Base-by-base conservation (phyloP, 2,113 vertebrate species). In the Cepphus grylle region DNA sequence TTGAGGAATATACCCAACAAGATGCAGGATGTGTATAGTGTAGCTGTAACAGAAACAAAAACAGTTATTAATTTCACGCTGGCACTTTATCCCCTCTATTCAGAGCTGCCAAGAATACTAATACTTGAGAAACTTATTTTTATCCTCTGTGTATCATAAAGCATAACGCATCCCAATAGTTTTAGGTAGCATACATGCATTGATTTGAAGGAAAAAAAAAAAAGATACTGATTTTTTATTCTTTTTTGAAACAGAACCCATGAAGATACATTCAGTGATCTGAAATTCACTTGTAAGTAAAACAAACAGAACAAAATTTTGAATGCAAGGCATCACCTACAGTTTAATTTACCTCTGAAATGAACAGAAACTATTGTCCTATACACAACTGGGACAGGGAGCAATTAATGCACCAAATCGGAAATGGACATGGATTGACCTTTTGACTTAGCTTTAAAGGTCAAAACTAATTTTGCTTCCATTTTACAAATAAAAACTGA, bases 1-100 rank as follows among this genome's bases (percentile, higher is more conserved):
- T 99, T 99, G 94, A 99, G 98, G 97, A 99, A 99, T 71, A 99
- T 99, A 59, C 99, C 99, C 90, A 99, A 95, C 97, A 99, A 98
- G 97, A 99, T 99, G 89, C 99, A 99, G 96, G 99, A 99, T 16
- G 99, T 98, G 63, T 99, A 99, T 38, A 99, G 96, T 30, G 99
- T 99, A 87, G 99, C 99, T 99, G 86, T 20, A 97, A 98, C 23
- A 63, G 55, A 93, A 86, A 55, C 49, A 95, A 91, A 72, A 94
- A 22, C 71, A 83, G 17, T 79, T 84, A 85, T 83, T 91, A 92
- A 91, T 90, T 94, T 79, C 81, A 89, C 1, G 3, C 38, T 42
- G 71, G 70, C 67, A 53, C 85, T 90, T 77, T n/a, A 10, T 3
- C 17, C 36, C 34, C 40, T 36, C 56, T 25, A 49, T 72, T 87